Base-by-base conservation (phyloP, 2,113 vertebrate species). In the Oophaga pumilio region DNA sequence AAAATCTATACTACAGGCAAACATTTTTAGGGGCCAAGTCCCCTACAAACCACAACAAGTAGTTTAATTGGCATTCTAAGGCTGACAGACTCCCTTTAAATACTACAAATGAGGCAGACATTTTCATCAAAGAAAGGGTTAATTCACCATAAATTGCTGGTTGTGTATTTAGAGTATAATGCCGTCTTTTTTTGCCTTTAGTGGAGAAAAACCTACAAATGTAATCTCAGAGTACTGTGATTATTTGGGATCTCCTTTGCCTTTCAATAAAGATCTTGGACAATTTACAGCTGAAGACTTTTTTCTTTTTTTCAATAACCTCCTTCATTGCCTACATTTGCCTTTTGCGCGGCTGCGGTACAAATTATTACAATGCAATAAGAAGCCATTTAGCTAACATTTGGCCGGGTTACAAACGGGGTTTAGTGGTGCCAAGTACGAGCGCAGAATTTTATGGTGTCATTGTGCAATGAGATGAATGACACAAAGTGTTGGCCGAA, bases 281-380 rank as follows among this genome's bases (percentile, higher is more conserved):
- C 43, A 68, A 26, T 15, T n/a, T 68, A 83, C 81, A 83, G 81
- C 62, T 82, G 80, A 8, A 49, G n/a, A 43, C 12, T 10, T 8
- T 82, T 50, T 24, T n/a, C n/a, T n/a, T 24, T 77, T 77, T 26
- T 17, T 17, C 80, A 82, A 66, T 50, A 49, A 82, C 62, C 62
- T 11, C 81, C 4, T 68, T 83, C 81, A 83, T 6, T 69, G 62
- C 81, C 52, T 53, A 18, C 81, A 68, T 53, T 83, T 24, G 81
- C 49, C 80, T 64, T 43, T 43, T 24, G 80, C 60, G 59, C 60
- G 28, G 59, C 64, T 82, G 28, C 64, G 18, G 68, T 52, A 64
- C 33, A 53, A 83, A 83, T 68, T 24, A 83, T 83, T 53, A 83
- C 81, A 83, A 83, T 68, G 81, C 81, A 83, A 68, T 69, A 52